Base-by-base conservation (phyloP, 2,888 invertebrate species). In the Papilio gigon region DNA sequence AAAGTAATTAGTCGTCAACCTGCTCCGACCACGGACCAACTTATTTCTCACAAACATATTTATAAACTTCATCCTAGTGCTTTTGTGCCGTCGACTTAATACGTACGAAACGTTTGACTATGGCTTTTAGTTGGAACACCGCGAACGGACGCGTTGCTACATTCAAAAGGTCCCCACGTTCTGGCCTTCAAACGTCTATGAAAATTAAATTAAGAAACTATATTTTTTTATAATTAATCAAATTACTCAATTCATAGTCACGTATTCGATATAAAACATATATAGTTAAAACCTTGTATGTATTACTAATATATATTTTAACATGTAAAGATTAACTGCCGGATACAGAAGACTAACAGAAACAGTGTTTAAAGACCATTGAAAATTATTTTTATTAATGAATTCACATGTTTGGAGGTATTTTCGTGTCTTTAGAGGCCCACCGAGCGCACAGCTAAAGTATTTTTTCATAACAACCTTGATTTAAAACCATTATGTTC, bases 101-200 rank as follows among this genome's bases (percentile, higher is more conserved):
- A n/a, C n/a, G n/a, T n/a, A n/a, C n/a, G n/a, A n/a, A n/a, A n/a
- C n/a, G n/a, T n/a, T n/a, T n/a, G n/a, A n/a, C n/a, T n/a, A n/a
- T n/a, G n/a, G n/a, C n/a, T n/a, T n/a, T n/a, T n/a, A n/a, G n/a
- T n/a, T n/a, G n/a, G n/a, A n/a, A n/a, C n/a, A n/a, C n/a, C n/a
- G n/a, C n/a, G n/a, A n/a, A n/a, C n/a, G n/a, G n/a, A n/a, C n/a
- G 2, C 9, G 22, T n/a, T 20, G 9, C n/a, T 4, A 53, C 60
- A 68, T 42, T 65, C 59, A 70, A 70, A 60, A 70, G 70, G 60
- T 66, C 63, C 25, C 58, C 59, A 37, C 1, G 42, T n/a, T n/a
- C 42, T 53, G 60, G 12, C 68, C 68, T 68, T 63, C 50, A 27
- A 53, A 68, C 22, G 47, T 60, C 35, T 42, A 60, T 65, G 53